Base-by-base conservation (phyloP, 35 echinoderm and acorn worm genomes). In the Heliocidaris tuberculata region DNA sequence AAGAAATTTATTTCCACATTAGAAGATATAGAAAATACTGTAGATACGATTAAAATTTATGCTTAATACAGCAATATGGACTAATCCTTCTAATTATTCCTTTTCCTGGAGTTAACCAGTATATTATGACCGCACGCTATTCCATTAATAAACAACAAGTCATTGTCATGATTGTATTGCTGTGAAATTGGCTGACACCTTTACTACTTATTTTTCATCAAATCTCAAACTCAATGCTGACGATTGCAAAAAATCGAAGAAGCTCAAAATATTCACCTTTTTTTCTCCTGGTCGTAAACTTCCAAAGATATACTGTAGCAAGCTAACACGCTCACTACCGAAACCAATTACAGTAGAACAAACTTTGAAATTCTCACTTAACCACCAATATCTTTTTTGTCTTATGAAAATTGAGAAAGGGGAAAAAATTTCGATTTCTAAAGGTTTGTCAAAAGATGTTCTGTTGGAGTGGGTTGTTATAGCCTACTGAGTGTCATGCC, bases 331-430 rank as follows among this genome's bases (percentile, higher is more conserved):
- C 65, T 78, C 19, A 24, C 8, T 21, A 78, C 65, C 27, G 65
- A 27, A 78, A n/a, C 65, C 65, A 78, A 78, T 78, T 78, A 78
- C 27, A n/a, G 27, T 19, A 78, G 65, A 78, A 78, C 65, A 78
- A 78, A 78, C 65, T 78, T 78, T 78, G 65, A 78, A 78, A 27
- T 78, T 78, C 65, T 78, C 65, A 78, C 65, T 78, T 78, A 78
- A 78, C 65, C 8, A 78, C 65, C 65, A n/a, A 78, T 78, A 78
- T 78, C 65, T 78, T 78, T 59, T 78, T 78, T 78, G 65, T 78
- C 65, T 78, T 78, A 21, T 78, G 21, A n/a, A 78, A 78, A 78
- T 6, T 24, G 27, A 78, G 27, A 4, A 27, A n/a, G 65, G 21
- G 35, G 65, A 19, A 78, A 15, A 56, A 56, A 13, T 42, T 3